A percentile compares a stretch with the other conserved stretches of the same genome.
These are phyloP conservation scores for Crotalus tigris DNA, from an alignment of 2,113 vertebrate species.

Conservation along the genomic window DNA sequence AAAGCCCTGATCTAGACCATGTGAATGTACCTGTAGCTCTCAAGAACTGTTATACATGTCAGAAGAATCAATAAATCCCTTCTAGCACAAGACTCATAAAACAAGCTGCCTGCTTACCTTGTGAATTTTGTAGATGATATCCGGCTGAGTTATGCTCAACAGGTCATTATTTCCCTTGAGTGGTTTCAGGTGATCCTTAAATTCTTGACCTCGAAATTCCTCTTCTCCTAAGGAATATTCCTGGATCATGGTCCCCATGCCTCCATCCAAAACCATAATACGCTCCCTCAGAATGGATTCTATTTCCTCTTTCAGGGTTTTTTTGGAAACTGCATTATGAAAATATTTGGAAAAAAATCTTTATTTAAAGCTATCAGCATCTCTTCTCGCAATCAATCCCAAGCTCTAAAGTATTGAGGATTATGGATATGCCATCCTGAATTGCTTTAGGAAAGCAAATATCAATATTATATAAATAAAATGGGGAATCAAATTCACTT, in stretches of 20 bases:
- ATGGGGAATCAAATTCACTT: no score
- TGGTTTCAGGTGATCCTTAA: slow-evolving; percentile 79
- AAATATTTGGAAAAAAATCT: background rate
- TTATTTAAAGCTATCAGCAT: background rate
- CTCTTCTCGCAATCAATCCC: background rate
- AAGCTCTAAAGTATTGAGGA: background rate
- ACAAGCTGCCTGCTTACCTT: slow-evolving; percentile 73
- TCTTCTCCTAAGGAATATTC: slow-evolving; percentile 77
- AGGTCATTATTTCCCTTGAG: slow-evolving; percentile 96
- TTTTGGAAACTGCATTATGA: slow-evolving; percentile 37
- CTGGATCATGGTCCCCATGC: slow-evolving; percentile 99
- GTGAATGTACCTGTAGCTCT: background rate
- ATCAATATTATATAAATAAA: background rate
- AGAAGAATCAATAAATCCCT: background rate
- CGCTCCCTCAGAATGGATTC: slow-evolving; percentile 75
- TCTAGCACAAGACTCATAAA: background rate
- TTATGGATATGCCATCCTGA: background rate
- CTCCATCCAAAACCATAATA: slow-evolving; percentile 94
- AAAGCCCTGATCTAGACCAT: background rate
- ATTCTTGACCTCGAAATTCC: slow-evolving; percentile 84
- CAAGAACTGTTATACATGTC: background rate
- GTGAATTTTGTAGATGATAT: slow-evolving; percentile 87
- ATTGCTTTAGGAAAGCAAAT: background rate
- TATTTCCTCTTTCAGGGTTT: slow-evolving; percentile 73
- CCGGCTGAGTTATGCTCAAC: slow-evolving; percentile 87